These are phyloP conservation scores for Drosophila elegans DNA, from an alignment of 1,140 invertebrate genomes.

Conservation along the genomic window DNA sequence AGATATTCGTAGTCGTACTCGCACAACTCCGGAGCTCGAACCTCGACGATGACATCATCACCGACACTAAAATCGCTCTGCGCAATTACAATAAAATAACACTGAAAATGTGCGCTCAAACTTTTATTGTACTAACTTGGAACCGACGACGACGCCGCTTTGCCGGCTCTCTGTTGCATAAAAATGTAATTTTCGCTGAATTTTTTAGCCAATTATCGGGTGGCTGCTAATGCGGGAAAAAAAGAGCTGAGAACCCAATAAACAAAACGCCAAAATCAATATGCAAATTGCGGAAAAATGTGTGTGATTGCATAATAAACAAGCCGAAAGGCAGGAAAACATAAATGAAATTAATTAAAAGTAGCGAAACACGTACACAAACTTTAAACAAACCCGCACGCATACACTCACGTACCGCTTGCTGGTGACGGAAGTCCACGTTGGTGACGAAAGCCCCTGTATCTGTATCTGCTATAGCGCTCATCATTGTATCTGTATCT, in stretches of 20 bases:
- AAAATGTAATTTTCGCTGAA: constrained; percentile 52
- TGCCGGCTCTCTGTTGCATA: constrained; percentile 46
- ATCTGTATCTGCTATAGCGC: neutral
- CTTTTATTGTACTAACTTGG: constrained; percentile 52
- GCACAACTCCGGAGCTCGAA: constrained; percentile 52
- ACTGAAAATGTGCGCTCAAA: constrained; percentile 58
- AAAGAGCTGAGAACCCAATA: constrained; percentile 60
- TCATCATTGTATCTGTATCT: constrained; percentile 7
- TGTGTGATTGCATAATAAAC: constrained; percentile 79
- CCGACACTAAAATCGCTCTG: constrained; percentile 65
- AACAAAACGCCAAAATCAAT: constrained; percentile 75
- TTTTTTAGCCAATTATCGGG: constrained; percentile 56
- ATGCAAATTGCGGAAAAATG: constrained; percentile 64
- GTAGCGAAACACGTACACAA: constrained; percentile 48
- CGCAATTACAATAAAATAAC: constrained; percentile 73
- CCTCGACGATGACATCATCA: constrained; percentile 66
- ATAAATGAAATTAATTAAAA: constrained; percentile 73
- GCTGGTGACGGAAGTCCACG: constrained; percentile 26
- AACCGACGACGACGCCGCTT: constrained; percentile 10
- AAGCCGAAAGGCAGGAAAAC: constrained; percentile 26
- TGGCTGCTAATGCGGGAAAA: constrained; percentile 46
- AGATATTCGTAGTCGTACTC: constrained; percentile 20
- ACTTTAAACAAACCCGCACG: constrained; percentile 51
- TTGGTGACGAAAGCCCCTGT: constrained; percentile 47
- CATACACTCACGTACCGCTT: constrained; percentile 1